Evolutionary conservation across 1,140 invertebrate species (phyloP).

Genomic region (Palaemon carinicauda): DNA sequence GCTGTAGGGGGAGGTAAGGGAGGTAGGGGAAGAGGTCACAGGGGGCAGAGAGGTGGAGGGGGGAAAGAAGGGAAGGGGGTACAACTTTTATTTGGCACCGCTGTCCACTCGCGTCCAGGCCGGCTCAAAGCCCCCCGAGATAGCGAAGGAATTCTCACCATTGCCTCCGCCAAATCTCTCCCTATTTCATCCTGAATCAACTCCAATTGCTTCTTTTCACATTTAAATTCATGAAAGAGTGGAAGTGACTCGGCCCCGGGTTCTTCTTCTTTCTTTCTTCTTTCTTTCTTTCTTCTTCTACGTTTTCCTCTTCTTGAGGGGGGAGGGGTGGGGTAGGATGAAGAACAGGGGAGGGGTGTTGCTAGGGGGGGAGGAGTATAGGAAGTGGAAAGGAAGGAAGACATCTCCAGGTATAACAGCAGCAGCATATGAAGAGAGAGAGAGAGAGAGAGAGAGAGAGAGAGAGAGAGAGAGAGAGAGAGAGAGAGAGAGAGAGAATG

Average conservation of each 20-base stretch:
- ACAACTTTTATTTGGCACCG: not conserved
- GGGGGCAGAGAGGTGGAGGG: not conserved
- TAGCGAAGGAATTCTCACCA: constrained; percentile 13
- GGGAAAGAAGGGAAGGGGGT: not conserved
- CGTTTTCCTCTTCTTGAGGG: not conserved
- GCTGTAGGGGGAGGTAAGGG: not conserved
- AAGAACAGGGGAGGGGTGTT: too few species aligned
- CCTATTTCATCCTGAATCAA: constrained; percentile 57
- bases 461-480: too few species aligned
- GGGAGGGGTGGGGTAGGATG: not conserved
- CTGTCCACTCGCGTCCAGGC: constrained; percentile 1
- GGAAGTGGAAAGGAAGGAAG: not conserved
- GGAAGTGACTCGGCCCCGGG: constrained; percentile 49
- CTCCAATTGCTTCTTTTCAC: constrained; percentile 56
- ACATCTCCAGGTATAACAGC: not conserved
- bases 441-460: not conserved
- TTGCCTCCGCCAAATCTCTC: constrained; percentile 42
- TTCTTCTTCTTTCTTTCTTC: constrained; percentile 27
- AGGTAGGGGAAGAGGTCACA: not conserved
- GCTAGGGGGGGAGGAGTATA: not conserved
- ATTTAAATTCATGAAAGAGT: constrained; percentile 57
- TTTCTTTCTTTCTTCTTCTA: not conserved
- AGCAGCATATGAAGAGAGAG: not conserved
- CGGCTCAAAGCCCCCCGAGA: constrained; percentile 16
- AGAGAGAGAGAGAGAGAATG: too few species aligned